These are phyloP conservation scores for Clytia hemisphaerica DNA, from an alignment of 30 jellyfish, hydroid and myxozoan genomes.

Conservation along the genomic window DNA sequence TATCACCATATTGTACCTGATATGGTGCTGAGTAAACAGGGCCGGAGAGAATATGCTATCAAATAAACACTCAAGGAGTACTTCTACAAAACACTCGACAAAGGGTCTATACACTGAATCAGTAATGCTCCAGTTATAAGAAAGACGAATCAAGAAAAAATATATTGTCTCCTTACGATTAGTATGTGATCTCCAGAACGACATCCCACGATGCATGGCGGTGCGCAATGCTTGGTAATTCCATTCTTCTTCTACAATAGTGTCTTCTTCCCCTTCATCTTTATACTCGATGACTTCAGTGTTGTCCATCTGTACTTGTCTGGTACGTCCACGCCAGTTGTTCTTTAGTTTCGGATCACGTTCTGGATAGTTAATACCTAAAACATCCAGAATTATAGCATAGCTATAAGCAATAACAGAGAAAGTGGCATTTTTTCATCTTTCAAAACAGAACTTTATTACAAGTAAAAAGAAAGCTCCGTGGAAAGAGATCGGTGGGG, in stretches of 20 bases:
- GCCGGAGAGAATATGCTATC: no score
- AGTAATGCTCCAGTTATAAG: no score
- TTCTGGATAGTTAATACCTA: slow-evolving; percentile 60
- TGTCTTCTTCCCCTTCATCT: slow-evolving; percentile 16
- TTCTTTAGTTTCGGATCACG: slow-evolving; percentile 54
- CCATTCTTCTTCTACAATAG: slow-evolving; percentile 24
- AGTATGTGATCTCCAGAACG: slow-evolving; percentile 80
- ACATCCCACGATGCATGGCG: slow-evolving; percentile 78
- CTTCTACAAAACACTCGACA: no score
- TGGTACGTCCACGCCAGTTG: slow-evolving; percentile 83
- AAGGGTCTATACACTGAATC: no score
- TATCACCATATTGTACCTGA: no score
- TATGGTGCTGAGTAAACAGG: no score
- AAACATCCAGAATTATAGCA: neutral
- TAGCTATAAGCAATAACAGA: neutral
- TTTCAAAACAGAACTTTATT: neutral
- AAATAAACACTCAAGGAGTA: no score
- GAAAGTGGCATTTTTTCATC: neutral
- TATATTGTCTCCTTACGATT: no score
- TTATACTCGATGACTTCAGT: slow-evolving; percentile 33
- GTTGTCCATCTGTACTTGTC: slow-evolving; percentile 37
- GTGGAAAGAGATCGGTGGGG: no score
- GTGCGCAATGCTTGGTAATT: slow-evolving; percentile 37
- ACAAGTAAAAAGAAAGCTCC: neutral
- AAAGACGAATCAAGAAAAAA: no score